phyloP scores from a whole-genome alignment of 2,797 vertebrate genomes.

The Urosaurus nigricauda region DNA sequence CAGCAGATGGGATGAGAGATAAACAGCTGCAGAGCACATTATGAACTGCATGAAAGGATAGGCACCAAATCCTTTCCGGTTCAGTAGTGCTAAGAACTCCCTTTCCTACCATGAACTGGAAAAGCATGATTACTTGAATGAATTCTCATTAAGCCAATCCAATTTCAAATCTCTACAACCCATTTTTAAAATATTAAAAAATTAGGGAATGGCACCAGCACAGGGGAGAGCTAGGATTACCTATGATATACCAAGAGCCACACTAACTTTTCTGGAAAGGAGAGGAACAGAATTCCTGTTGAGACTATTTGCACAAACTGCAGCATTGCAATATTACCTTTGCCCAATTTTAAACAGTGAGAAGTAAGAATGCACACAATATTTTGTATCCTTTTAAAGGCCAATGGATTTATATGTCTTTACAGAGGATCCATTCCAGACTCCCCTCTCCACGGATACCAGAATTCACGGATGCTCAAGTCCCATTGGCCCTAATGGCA shows the following conservation, averaged over 20 bases:
- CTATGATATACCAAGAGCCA: rapidly evolving
- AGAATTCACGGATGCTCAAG: too few relatives aligned
- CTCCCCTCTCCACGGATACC: too few relatives aligned
- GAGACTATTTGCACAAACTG: conserved; percentile 12
- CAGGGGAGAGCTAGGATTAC: too few relatives aligned
- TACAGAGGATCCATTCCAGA: too few relatives aligned
- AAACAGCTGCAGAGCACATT: conserved; percentile 66
- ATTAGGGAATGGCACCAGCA: background rate
- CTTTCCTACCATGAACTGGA: background rate
- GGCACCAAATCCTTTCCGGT: conserved; percentile 57
- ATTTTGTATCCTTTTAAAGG: background rate
- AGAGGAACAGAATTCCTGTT: background rate
- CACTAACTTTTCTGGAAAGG: background rate
- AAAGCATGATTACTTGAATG: conserved; percentile 59
- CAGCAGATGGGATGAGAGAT: conserved; percentile 65
- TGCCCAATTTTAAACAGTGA: background rate
- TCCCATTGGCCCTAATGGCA: too few relatives aligned
- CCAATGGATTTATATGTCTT: background rate
- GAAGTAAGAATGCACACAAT: background rate
- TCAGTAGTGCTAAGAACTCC: background rate
- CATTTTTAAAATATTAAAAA: conserved; percentile 15
- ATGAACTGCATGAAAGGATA: conserved; percentile 30
- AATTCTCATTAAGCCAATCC: conserved; percentile 40
- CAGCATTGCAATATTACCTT: conserved; percentile 1
- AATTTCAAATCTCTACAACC: background rate